phyloP scores from a whole-genome alignment of 2,113 vertebrate species.

The Scomber colias region DNA sequence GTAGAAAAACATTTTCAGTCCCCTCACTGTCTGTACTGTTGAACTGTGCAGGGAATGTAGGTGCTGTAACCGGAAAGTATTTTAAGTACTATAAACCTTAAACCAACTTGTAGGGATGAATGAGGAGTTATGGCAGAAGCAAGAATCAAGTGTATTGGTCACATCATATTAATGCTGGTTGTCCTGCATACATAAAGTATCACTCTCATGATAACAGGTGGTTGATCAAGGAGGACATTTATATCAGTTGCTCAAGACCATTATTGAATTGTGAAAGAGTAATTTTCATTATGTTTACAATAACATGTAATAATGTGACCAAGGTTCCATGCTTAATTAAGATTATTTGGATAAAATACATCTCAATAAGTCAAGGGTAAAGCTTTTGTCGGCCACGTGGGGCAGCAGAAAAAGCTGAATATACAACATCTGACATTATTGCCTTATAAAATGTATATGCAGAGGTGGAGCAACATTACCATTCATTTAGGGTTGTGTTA shows the following conservation, averaged over 20 bases:
- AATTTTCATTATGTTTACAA: too few species aligned
- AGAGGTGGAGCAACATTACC: too few species aligned
- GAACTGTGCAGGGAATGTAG: neutral
- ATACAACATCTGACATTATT: too few species aligned
- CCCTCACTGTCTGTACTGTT: neutral
- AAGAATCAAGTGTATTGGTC: neutral
- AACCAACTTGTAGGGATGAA: neutral
- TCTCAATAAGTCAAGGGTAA: too few species aligned
- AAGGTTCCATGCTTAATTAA: too few species aligned
- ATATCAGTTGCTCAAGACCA: neutral
- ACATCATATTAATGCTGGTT: neutral
- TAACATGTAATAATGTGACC: too few species aligned
- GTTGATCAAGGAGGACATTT: neutral
- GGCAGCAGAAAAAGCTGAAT: too few species aligned
- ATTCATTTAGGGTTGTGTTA: too few species aligned
- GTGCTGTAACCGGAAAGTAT: neutral
- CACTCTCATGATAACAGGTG: too few species aligned
- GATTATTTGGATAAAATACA: neutral
- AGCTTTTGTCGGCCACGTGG: too few species aligned
- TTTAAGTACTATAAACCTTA: neutral
- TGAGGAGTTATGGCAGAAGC: neutral
- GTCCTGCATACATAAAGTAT: neutral
- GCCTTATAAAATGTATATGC: too few species aligned
- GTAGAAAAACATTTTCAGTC: constrained; percentile 34
- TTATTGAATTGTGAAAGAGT: too few species aligned